Evolutionary conservation across 23 tunicate genomes (phyloP), one percentile per base, ranked within the genome.

Genomic region (Halocynthia roretzi): DNA sequence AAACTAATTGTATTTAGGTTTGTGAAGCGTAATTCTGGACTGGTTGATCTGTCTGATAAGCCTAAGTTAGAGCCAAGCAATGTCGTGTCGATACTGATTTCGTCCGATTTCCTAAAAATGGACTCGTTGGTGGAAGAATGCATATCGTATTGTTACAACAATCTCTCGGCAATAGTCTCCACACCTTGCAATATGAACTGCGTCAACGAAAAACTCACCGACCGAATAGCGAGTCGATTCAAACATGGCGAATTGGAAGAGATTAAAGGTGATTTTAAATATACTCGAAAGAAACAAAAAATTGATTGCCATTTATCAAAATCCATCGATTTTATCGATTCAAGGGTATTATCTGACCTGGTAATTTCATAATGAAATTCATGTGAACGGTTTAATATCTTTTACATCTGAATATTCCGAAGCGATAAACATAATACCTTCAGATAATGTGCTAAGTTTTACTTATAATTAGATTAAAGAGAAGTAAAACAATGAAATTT

Each of bases 131-230:
- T 95, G 15, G 85, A 81, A 50, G 87, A 83, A 10, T 92, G 98
- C 76, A 82, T 92, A 53, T 68, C 70, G 8, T 92, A 78, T 73
- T 92, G 91, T 63, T 87, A 86, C 81, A 75, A 92, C 52, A 82
- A 92, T 69, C 83, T 92, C 84, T 92, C 98, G 9, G 60, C 44
- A 9, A 83, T 92, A 14, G 85, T 92, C 17, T 82, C 98, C 7
- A 83, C 98, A 7, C 98, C 98, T 44, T 92, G 98, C 79, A 92
- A 92, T 70, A 92, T 92, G 98, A 92, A 92, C 67, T 92, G 98
- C 71, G 88, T 92, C 54, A 92, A 92, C 61, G 92, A 92, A 15
- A 77, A 71, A 50, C 73, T 92, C 53, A 83, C 88, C 50, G 67
- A 86, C 14, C 72, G 71, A 9, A 82, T 92, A 52, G 92, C 98